These are phyloP conservation scores for Drosophila fulvimacula DNA, from an alignment of 2,888 invertebrate genomes.

Conservation along the genomic window DNA sequence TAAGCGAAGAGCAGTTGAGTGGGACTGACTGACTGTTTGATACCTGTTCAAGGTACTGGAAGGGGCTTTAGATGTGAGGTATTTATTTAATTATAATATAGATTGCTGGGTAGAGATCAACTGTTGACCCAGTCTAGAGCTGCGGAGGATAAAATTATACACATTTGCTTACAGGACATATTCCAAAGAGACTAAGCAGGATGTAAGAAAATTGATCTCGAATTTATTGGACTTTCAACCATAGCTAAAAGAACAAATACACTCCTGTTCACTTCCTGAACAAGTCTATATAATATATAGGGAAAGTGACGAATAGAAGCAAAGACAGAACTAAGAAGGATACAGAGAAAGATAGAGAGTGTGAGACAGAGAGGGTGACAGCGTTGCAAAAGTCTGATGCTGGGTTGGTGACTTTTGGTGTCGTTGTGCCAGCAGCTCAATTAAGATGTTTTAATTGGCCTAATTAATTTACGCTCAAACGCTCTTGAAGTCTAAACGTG, in stretches of 20 bases:
- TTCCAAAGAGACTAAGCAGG: no score
- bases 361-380: background rate
- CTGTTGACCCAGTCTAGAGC: no score
- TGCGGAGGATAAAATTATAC: no score
- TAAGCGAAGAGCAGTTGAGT: background rate
- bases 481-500: slow-evolving; percentile 80
- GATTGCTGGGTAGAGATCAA: no score
- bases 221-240: no score
- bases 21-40: background rate
- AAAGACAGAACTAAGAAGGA: slow-evolving; percentile 13
- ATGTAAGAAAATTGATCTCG: no score
- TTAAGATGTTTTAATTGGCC: slow-evolving; percentile 84
- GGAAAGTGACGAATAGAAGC: background rate
- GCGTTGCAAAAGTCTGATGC: slow-evolving; percentile 14
- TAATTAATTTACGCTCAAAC: slow-evolving; percentile 84
- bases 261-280: background rate
- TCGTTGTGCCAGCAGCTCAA: slow-evolving; percentile 81
- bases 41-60: background rate
- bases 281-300: background rate
- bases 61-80: no score
- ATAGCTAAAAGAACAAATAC: background rate
- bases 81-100: no score
- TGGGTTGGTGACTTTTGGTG: slow-evolving; percentile 36
- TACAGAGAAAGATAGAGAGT: background rate
- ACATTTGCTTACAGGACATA: no score